phyloP scores from a whole-genome alignment of 23 tunicate species.

The Ciona savignyi region DNA sequence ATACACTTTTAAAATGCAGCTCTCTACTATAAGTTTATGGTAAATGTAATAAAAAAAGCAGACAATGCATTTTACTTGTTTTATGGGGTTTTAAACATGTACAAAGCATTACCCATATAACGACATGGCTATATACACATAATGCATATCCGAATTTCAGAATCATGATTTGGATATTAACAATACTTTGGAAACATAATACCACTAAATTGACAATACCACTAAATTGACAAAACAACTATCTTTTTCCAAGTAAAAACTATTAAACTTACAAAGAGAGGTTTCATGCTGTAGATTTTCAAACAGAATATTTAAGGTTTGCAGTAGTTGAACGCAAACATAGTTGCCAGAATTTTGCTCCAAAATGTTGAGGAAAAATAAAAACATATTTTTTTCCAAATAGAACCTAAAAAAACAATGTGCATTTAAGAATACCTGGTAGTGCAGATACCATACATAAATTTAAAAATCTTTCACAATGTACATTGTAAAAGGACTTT shows the following conservation, averaged over 20 bases:
- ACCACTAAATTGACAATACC: neutral
- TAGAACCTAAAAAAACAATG: constrained; percentile 89
- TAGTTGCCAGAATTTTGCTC: constrained; percentile 96
- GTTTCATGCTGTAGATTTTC: constrained; percentile 99
- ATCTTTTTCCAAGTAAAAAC: neutral
- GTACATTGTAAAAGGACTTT: too few relatives aligned
- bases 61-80: neutral
- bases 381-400: constrained; percentile 97
- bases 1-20: too few relatives aligned
- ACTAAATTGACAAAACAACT: neutral
- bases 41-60: too few relatives aligned
- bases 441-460: too few relatives aligned
- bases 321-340: constrained; percentile 97
- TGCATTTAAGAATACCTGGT: too few relatives aligned
- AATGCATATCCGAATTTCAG: too few relatives aligned
- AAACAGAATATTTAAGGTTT: constrained; percentile 94
- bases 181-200: neutral
- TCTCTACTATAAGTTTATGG: too few relatives aligned
- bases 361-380: constrained; percentile 91
- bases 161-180: too few relatives aligned
- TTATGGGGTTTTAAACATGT: neutral
- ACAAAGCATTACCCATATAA: too few relatives aligned
- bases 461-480: too few relatives aligned
- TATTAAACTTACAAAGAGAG: constrained; percentile 69
- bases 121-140: too few relatives aligned